Conservation (phyloP, 2,113 vertebrate species). For the Vulpes vulpes region DNA sequence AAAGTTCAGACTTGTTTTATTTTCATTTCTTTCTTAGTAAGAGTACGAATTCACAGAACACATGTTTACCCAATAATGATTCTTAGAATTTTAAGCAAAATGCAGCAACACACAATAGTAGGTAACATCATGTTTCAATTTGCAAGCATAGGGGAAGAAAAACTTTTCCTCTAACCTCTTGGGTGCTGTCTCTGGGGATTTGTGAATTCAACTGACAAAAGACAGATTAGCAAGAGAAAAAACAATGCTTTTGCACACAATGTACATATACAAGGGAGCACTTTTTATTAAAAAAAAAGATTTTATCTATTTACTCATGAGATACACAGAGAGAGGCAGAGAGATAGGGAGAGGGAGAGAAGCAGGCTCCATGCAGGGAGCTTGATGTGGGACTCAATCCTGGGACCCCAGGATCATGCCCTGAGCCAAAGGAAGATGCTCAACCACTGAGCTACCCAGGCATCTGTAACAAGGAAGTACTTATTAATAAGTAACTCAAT, state of each 20-base stretch:
- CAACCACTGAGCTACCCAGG: too few species aligned
- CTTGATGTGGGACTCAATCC: too few species aligned
- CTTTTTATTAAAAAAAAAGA: too few species aligned
- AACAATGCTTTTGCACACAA: not conserved
- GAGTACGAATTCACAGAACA: conserved; percentile 27
- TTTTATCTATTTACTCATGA: too few species aligned
- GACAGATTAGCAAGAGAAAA: not conserved
- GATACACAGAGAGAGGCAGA: too few species aligned
- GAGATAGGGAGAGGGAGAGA: too few species aligned
- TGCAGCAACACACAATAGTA: not conserved
- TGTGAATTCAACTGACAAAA: conserved; percentile 22
- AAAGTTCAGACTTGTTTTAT: not conserved
- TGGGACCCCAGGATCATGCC: too few species aligned
- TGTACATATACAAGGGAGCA: not conserved
- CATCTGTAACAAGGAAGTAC: too few species aligned
- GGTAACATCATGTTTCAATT: not conserved
- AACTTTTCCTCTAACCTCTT: not conserved
- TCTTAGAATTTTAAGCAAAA: conserved; percentile 41
- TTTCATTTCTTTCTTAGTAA: not conserved
- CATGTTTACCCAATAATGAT: not conserved
- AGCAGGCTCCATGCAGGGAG: too few species aligned
- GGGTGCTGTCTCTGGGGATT: not conserved
- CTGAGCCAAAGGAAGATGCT: too few species aligned
- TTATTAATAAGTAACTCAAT: not conserved
- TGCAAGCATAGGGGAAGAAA: not conserved